Evolutionary conservation across 2,888 invertebrate species (phyloP), one percentile per base, ranked within the genome.

Genomic region (Drosophila mulleri): DNA sequence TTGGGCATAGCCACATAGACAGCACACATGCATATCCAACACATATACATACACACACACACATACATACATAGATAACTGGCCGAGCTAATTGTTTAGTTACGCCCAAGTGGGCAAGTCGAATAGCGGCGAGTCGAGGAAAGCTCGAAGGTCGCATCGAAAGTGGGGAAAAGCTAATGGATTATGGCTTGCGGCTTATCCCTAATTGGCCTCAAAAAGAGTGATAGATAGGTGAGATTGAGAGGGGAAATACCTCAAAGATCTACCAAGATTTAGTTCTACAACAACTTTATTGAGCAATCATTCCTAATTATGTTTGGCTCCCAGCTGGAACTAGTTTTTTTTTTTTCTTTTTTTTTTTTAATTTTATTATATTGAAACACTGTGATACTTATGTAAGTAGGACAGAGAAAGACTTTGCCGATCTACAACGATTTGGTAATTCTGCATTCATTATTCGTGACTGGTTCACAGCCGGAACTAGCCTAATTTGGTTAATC

Each of bases 21-120:
- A 18, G 18, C 23, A 26, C 14, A 14, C 23, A n/a, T n/a, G n/a
- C n/a, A n/a, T n/a, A n/a, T n/a, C n/a, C n/a, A n/a, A n/a, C n/a
- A n/a, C n/a, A 50, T 2, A 48, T 26, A 26, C 7, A 45, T 26
- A 29, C 29, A n/a, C 16, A 48, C 26, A 26, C 26, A 26, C 29
- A 29, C 8, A 29, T 29, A 29, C 29, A 29, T 29, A 8, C 8
- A 29, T 8, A 9, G 7, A 29, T 66, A 54, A 26, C 50, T 60
- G 39, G 52, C 32, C 59, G 45, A 48, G 44, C 45, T 73, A 73
- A 78, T 77, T 69, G 69, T 29, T 48, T 11, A 48, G 73, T 72
- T 68, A 77, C 77, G 77, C 60, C 67, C 67, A 76, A 75, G 48
- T 77, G 75, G 68, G 48, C 75, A 72, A 64, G 52, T 72, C 63